These are phyloP conservation scores for Hyles euphorbiae DNA, from an alignment of 1,140 invertebrate genomes.

Conservation along the genomic window DNA sequence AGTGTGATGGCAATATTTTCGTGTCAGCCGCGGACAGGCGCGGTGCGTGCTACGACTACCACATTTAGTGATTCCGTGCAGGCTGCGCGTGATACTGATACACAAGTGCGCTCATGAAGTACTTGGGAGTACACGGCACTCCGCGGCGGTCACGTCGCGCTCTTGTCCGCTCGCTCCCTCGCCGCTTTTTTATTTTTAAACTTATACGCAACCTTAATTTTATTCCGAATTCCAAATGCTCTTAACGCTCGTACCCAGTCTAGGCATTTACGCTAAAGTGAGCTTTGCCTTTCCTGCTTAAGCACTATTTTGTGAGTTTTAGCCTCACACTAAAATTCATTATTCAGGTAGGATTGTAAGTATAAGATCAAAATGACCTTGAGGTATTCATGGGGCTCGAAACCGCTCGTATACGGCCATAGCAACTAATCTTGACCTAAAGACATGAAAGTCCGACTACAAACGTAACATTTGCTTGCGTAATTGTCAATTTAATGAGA, in stretches of 20 bases:
- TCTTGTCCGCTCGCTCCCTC: conserved; percentile 10
- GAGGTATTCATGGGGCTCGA: no score
- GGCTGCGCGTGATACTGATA: conserved; percentile 14
- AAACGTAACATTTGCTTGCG: no score
- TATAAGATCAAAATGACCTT: no score
- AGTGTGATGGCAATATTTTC: conserved; percentile 30
- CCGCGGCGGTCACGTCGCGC: conserved; percentile 6
- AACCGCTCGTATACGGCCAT: no score
- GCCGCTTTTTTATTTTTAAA: conserved; percentile 13
- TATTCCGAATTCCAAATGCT: conserved; percentile 9
- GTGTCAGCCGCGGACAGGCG: conserved; percentile 27
- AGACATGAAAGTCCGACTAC: no score
- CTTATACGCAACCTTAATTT: conserved; percentile 8
- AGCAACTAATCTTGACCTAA: no score
- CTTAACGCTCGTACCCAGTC: not conserved
- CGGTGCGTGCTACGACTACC: conserved; percentile 26
- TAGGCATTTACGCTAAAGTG: no score
- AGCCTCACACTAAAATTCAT: no score
- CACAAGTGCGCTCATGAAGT: conserved; percentile 10
- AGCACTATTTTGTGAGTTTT: no score
- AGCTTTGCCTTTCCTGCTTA: no score
- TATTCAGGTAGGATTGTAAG: no score
- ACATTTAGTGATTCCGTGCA: conserved; percentile 18
- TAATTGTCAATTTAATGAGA: no score
- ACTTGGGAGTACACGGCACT: not conserved